Base-by-base conservation (phyloP, 2,888 invertebrate species). In the Venusia cambrica region DNA sequence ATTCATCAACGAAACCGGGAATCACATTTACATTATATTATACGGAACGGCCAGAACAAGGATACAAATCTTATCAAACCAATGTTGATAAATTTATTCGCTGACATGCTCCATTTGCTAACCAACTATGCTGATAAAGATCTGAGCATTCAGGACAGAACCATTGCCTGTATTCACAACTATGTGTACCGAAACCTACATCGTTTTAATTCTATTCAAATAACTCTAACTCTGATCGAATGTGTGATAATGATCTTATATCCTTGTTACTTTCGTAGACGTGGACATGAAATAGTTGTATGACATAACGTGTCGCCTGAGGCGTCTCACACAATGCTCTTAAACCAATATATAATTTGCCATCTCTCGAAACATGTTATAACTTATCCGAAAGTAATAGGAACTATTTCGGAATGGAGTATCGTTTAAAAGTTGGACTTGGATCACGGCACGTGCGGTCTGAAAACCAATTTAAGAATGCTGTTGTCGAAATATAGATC, bases 211-310 rank as follows among this genome's bases (percentile, higher is more conserved):
- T 53, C 30, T 51, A 57, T 51, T 45, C 51, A 53, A 48, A 54
- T 51, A 40, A 56, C 50, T 55, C 56, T 51, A 54, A 71, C 68
- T 73, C 68, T 68, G 72, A 70, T 73, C 64, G 61, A 69, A 73
- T 53, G 54, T 41, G 47, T 51, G 83, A 84, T 83, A 70, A 62
- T 45, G 59, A 83, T 84, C 81, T 78, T 54, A 76, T 81, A 83
- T 83, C 80, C 81, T 81, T 78, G 79, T 83, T 73, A 73, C 73
- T 74, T 73, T 73, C 69, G 67, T 62, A 73, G 73, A 61, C 75
- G 70, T 74, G 65, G 72, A 73, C 62, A 68, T 68, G 76, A 75
- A 77, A 78, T 74, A 70, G 60, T 67, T 71, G 54, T 74, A 72
- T 78, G 79, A 78, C 75, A 75, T 69, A 73, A 70, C 71, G 48